phyloP scores from a whole-genome alignment of 2,797 vertebrate species.

The Thaleichthys pacificus region DNA sequence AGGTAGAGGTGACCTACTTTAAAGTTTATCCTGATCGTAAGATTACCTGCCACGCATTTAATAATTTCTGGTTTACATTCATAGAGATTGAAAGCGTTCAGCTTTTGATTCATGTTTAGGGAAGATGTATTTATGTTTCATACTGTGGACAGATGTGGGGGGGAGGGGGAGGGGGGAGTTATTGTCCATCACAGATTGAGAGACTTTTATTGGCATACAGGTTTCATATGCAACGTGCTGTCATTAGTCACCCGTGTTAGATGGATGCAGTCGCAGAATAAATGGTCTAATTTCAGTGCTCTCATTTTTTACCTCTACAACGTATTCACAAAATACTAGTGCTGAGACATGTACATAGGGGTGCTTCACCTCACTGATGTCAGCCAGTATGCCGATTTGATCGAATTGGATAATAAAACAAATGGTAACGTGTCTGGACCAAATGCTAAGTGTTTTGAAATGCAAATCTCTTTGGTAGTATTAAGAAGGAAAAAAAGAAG shows the following conservation, averaged over 20 bases:
- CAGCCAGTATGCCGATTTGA: slow-evolving; percentile 37
- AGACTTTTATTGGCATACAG: slow-evolving; percentile 14
- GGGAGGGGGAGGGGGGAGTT: background rate
- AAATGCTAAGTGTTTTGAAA: slow-evolving; percentile 54
- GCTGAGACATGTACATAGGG: slow-evolving; percentile 23
- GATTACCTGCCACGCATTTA: slow-evolving; percentile 47
- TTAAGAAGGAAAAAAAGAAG: background rate
- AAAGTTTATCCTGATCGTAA: slow-evolving; percentile 30
- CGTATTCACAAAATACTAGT: slow-evolving; percentile 31
- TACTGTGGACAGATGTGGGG: slow-evolving; percentile 29
- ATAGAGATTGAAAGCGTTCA: slow-evolving; percentile 39
- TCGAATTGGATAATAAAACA: slow-evolving; percentile 47
- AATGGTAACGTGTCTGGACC: slow-evolving; percentile 62
- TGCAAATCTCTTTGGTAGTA: slow-evolving; percentile 34
- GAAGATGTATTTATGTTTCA: slow-evolving; percentile 21
- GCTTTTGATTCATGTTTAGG: slow-evolving; percentile 40
- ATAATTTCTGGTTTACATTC: slow-evolving; percentile 10
- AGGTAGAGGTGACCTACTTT: slow-evolving; percentile 21
- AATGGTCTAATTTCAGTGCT: slow-evolving; percentile 13
- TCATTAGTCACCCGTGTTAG: slow-evolving; percentile 23
- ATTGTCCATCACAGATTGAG: slow-evolving; percentile 25
- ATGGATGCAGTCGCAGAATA: slow-evolving; percentile 23
- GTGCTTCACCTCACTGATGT: slow-evolving; percentile 56
- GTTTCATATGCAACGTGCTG: slow-evolving; percentile 22
- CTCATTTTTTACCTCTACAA: slow-evolving; percentile 35